phyloP scores from a whole-genome alignment of 2,888 invertebrate species.

The Romanomermis culicivorax region DNA sequence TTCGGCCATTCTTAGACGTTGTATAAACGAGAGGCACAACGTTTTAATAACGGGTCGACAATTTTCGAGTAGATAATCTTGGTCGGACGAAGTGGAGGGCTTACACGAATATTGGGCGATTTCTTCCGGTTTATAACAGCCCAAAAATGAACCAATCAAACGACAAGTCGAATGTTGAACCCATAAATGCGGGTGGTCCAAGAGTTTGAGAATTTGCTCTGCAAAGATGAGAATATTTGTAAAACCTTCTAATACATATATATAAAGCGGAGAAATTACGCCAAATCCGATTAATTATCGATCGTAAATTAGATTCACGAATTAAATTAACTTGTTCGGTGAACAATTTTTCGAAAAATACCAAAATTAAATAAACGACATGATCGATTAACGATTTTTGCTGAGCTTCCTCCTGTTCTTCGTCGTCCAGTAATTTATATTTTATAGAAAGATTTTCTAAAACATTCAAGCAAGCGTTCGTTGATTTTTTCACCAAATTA shows the following conservation, averaged over 20 bases:
- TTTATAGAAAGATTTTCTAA: not conserved
- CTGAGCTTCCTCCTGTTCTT: not conserved
- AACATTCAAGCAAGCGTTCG: not conserved
- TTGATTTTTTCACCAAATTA: not conserved
- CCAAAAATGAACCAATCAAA: conserved; percentile 49
- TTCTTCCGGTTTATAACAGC: conserved; percentile 41
- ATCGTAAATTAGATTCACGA: not conserved
- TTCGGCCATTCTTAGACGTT: not conserved
- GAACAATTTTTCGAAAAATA: not conserved
- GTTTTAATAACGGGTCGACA: not conserved
- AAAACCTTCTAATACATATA: no score
- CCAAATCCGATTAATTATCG: conserved; percentile 31
- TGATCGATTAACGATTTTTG: not conserved
- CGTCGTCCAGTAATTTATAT: not conserved
- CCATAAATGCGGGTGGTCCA: conserved; percentile 63
- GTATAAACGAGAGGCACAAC: not conserved
- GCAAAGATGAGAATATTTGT: not conserved
- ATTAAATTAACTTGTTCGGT: not conserved
- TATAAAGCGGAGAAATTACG: conserved; percentile 17
- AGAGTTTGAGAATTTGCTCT: conserved; percentile 30
- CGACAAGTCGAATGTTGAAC: conserved; percentile 55
- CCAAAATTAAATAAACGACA: not conserved
- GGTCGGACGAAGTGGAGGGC: not conserved
- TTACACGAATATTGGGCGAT: conserved; percentile 34
- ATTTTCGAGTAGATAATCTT: not conserved